phyloP scores from a whole-genome alignment of 1,140 invertebrate species.

The Diprion similis region DNA sequence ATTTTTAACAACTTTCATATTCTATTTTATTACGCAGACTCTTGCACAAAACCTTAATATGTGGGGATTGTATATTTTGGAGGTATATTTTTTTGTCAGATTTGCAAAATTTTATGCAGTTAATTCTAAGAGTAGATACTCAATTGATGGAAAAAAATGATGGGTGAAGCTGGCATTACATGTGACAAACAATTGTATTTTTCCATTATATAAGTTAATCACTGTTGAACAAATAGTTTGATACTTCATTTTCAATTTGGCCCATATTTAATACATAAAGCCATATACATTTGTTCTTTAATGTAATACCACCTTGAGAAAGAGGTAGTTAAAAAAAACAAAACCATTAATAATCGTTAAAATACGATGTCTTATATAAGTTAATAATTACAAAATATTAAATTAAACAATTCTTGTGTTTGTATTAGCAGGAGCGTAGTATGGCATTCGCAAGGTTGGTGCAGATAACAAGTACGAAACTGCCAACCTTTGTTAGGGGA shows the following conservation, averaged over 20 bases:
- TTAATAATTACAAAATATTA: constrained; percentile 17
- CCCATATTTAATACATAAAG: background rate
- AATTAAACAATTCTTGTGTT: constrained; percentile 6
- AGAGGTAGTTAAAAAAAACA: constrained; percentile 12
- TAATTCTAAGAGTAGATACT: too few relatives aligned
- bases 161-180: constrained; percentile 4
- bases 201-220: constrained; percentile 13
- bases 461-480: background rate
- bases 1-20: too few relatives aligned
- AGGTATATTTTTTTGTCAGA: too few relatives aligned
- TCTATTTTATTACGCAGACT: too few relatives aligned
- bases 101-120: too few relatives aligned
- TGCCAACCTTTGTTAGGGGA: background rate
- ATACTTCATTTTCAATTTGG: constrained; percentile 14
- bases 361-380: constrained; percentile 16
- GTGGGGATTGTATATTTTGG: too few relatives aligned
- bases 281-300: constrained; percentile 11
- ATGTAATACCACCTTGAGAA: constrained; percentile 10
- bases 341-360: constrained; percentile 14
- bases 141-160: constrained; percentile 18
- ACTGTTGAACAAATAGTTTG: constrained; percentile 13
- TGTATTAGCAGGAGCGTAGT: background rate
- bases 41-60: too few relatives aligned
- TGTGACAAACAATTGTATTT: constrained; percentile 19
- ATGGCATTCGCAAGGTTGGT: constrained; percentile 1